Evolutionary conservation across 1,140 invertebrate genomes (phyloP), one percentile per base, ranked within the genome.

Genomic region (Dinothrombium tinctorium): DNA sequence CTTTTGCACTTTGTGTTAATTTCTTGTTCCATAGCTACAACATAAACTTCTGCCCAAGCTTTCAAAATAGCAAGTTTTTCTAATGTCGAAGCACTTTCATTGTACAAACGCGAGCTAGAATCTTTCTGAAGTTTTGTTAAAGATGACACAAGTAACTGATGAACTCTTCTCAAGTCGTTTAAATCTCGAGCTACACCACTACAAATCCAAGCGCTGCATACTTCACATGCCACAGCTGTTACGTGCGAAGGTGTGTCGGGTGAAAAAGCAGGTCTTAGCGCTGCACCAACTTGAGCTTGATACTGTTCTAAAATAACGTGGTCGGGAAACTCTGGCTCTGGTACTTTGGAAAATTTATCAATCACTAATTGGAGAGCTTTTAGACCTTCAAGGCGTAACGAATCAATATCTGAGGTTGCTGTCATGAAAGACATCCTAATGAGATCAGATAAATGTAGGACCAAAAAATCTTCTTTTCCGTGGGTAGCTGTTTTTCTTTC

Each of bases 391-490:
- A 99, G 62, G 26, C 89, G 63, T 14, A 98, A 61, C 22, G 82
- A 74, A 63, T 95, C 89, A 42, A 83, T 89, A 54, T 96, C 87
- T 49, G 83, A 90, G 2, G 92, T 98, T 2, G 90, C 90, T 4
- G 87, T 87, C 64, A 98, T 96, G 56, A 99, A 98, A 22, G 89
- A 77, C 86, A 99, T 94, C 46, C 89, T 69, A 28, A 99, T 83
- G 24, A 99, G 63, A 56, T 98, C 90, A 3, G 86, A 78, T 15
- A 99, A 57, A 61, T 98, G 87, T 1, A 94, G 60, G 9, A 92
- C 82, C 9, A 99, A 61, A 56, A 77, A 94, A 53, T 92, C 84
- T 45, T 44, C 32, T 39, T 43, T 26, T 38, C 43, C 41, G 41
- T 42, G 33, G 15, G 38, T 25, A 29, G 41, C 33, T 14, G 33